Conservation (phyloP, 2,888 invertebrate genomes). For the Shargacucullia verbasci region DNA sequence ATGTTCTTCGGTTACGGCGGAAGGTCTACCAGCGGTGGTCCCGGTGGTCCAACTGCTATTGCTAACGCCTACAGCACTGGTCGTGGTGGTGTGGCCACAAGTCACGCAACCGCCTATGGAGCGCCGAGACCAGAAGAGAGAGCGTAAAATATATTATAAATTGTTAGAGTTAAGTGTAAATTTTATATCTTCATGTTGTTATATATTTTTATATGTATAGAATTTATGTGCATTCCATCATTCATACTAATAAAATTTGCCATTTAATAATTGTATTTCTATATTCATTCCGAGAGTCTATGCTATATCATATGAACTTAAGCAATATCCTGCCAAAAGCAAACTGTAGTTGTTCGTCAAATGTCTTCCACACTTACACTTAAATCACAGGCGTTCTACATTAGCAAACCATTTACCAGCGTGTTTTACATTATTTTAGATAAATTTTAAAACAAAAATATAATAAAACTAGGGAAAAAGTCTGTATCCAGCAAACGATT, state of each 20-base stretch:
- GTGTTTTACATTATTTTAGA: too few species aligned
- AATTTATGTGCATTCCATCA: conserved; percentile 44
- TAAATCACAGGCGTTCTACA: too few species aligned
- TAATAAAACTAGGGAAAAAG: too few species aligned
- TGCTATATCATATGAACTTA: neutral
- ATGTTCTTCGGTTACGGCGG: conserved; percentile 89
- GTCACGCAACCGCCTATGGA: conserved; percentile 92
- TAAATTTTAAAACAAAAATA: too few species aligned
- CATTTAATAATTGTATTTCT: conserved; percentile 28
- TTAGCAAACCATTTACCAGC: too few species aligned
- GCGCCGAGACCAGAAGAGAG: conserved; percentile 85
- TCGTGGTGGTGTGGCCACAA: conserved; percentile 92
- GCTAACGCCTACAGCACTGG: conserved; percentile 93
- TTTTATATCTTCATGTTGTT: conserved; percentile 55
- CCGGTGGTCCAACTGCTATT: conserved; percentile 91
- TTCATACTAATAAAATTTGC: conserved; percentile 47
- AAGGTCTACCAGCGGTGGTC: conserved; percentile 79
- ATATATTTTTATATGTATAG: conserved; percentile 47
- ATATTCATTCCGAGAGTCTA: neutral
- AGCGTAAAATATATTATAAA: conserved; percentile 56
- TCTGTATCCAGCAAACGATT: too few species aligned
- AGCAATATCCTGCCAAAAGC: too few species aligned
- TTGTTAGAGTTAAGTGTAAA: conserved; percentile 59
- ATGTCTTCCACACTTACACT: too few species aligned
- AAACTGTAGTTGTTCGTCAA: too few species aligned